phyloP scores from a whole-genome alignment of 2,113 vertebrate species.

The Python bivittatus region DNA sequence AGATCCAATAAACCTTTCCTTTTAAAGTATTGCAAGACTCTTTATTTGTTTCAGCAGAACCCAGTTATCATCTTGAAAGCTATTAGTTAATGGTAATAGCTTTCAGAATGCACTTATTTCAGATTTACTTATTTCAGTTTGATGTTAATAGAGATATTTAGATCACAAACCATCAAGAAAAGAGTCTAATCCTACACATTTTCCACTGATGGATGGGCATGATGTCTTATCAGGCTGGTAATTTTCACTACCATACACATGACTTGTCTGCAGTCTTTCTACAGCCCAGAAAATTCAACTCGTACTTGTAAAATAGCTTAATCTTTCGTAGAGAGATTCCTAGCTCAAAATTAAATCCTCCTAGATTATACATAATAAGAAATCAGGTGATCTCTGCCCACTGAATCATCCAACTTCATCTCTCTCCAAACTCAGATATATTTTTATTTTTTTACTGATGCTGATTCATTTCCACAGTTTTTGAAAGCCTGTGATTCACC shows the following conservation, averaged over 20 bases:
- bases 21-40: background rate
- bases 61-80: background rate
- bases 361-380: background rate
- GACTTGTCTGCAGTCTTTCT: background rate
- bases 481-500: constrained; percentile 28
- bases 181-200: background rate
- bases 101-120: background rate
- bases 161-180: rapidly evolving
- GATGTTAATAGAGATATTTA: rapidly evolving
- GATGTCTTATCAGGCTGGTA: background rate
- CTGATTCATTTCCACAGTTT: constrained; percentile 9
- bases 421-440: constrained; percentile 13
- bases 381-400: constrained; percentile 13
- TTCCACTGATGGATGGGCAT: background rate
- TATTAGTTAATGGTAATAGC: background rate
- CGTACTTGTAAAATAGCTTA: constrained; percentile 28
- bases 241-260: rapidly evolving
- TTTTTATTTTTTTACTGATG: constrained; percentile 14
- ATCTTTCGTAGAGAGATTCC: background rate
- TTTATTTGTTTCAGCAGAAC: background rate
- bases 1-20: background rate
- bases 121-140: background rate
- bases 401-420: background rate
- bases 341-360: background rate
- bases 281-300: background rate